phyloP scores from a whole-genome alignment of 2,113 vertebrate species.

The Pseudopipra pipra region DNA sequence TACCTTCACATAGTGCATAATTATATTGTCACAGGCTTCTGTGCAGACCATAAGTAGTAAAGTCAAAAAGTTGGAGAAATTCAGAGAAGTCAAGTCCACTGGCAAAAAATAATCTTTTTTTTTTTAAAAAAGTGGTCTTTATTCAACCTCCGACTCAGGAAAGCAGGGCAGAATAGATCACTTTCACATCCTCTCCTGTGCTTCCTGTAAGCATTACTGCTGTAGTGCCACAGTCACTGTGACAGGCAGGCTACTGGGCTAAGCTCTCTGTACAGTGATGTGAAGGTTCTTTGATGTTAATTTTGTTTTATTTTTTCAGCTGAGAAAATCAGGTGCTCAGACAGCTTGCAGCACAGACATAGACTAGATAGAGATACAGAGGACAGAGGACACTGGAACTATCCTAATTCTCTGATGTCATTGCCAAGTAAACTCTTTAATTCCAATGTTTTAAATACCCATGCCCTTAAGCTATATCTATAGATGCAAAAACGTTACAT shows the following conservation, averaged over 20 bases:
- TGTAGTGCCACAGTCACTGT: neutral
- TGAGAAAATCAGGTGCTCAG: neutral
- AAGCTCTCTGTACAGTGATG: neutral
- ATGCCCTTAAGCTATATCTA: neutral
- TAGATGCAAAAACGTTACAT: neutral
- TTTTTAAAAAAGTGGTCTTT: neutral
- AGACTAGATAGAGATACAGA: neutral
- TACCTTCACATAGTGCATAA: constrained; percentile 13
- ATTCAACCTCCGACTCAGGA: neutral
- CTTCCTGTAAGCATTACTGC: neutral
- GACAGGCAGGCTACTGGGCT: neutral
- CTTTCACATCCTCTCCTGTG: neutral
- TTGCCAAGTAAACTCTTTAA: neutral
- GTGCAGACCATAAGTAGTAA: neutral
- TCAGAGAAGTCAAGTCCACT: neutral
- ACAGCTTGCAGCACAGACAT: neutral
- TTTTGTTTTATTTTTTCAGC: neutral
- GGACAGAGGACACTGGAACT: neutral
- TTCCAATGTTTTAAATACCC: neutral
- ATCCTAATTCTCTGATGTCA: neutral
- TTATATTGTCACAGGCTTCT: constrained; percentile 51
- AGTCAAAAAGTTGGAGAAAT: constrained; percentile 32
- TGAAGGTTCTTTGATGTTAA: neutral
- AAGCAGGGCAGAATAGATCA: neutral
- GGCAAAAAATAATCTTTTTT: neutral